A percentile compares a stretch with the other conserved stretches of the same genome.
Conservation (phyloP, 2,113 vertebrate genomes). For the Leucosticte australis region DNA sequence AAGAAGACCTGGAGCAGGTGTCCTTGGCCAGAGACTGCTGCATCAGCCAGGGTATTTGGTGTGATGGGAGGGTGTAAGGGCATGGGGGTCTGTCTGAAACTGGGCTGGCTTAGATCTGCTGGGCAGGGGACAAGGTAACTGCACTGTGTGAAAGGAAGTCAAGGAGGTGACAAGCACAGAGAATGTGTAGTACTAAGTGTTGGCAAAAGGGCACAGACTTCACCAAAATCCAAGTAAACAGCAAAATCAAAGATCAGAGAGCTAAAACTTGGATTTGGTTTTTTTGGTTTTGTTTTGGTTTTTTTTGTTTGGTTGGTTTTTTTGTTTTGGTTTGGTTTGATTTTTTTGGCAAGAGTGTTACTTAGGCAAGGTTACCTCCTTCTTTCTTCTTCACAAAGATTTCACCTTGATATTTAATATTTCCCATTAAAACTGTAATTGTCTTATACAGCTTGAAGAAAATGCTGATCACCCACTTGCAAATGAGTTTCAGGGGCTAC, state of each 20-base stretch:
- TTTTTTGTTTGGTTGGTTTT: background rate
- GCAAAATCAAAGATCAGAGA: background rate
- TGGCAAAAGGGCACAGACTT: background rate
- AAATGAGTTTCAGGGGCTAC: background rate
- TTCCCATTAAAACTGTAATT: background rate
- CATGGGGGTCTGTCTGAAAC: accelerated
- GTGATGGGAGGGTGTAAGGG: background rate
- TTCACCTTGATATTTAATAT: background rate
- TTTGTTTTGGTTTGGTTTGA: too few relatives aligned
- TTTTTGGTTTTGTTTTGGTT: background rate
- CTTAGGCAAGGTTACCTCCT: background rate
- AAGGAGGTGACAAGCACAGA: background rate
- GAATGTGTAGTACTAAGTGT: background rate
- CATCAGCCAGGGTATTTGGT: background rate
- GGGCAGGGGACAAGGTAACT: background rate
- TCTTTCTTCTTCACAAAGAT: background rate
- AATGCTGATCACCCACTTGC: background rate
- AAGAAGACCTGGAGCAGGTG: background rate
- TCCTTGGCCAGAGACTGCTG: background rate
- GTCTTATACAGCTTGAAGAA: background rate
- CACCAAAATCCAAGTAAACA: background rate
- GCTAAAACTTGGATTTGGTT: background rate
- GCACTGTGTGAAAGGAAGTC: background rate
- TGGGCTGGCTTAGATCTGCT: background rate
- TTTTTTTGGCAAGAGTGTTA: background rate